Conservation (phyloP, 2,888 invertebrate genomes). For the Lingula anatina region DNA sequence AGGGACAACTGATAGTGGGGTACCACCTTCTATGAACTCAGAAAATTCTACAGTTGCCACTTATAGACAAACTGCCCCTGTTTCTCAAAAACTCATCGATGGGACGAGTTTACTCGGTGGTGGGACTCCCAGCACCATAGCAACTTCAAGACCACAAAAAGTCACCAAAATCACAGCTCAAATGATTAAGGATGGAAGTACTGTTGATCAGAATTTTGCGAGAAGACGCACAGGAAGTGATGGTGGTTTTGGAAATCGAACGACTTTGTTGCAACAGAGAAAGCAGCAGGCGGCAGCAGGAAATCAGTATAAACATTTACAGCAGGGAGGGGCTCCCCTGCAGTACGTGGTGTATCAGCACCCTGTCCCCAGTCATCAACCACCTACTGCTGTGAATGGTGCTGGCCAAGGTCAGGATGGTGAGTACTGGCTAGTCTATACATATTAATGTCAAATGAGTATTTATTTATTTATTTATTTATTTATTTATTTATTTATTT, state of each 20-base stretch:
- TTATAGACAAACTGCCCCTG: conserved; percentile 21
- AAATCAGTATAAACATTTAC: no score
- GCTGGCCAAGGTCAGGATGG: conserved; percentile 2
- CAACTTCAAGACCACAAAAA: neutral
- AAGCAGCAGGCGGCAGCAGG: no score
- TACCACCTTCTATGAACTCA: no score
- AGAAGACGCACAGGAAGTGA: no score
- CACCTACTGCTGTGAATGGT: neutral
- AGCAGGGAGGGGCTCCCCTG: neutral
- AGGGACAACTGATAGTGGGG: neutral
- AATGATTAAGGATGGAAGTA: neutral
- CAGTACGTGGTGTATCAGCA: neutral
- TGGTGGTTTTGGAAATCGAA: no score
- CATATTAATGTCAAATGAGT: no score
- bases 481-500: no score
- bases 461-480: no score
- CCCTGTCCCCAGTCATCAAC: neutral
- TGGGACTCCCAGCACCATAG: conserved; percentile 13
- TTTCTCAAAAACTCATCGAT: conserved; percentile 38
- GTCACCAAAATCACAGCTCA: neutral
- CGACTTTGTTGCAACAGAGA: no score
- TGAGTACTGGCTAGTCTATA: conserved; percentile 8
- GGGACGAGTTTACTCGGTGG: conserved; percentile 31
- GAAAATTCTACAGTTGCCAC: no score
- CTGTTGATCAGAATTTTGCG: no score